A percentile compares a stretch with the other conserved stretches of the same genome.
Evolutionary conservation across 2,888 invertebrate species (phyloP).

Genomic region (Cosmia pyralina): DNA sequence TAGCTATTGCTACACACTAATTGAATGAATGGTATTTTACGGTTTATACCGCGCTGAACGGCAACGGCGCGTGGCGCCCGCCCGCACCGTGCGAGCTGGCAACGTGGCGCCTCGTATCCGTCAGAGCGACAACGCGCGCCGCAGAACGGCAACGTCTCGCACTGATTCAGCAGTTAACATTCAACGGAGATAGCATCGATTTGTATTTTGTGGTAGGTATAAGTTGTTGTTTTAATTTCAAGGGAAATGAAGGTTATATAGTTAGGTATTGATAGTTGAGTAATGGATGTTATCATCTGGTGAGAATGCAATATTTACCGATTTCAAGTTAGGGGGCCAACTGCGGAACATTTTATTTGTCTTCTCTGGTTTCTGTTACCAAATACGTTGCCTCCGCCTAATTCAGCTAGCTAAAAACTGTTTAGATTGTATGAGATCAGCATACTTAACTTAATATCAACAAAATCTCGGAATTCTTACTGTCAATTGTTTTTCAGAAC

Average conservation of each 20-base stretch:
- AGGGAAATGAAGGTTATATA: slow-evolving; percentile 63
- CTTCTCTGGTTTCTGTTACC: not conserved
- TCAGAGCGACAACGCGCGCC: slow-evolving; percentile 79
- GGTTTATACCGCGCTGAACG: slow-evolving; percentile 76
- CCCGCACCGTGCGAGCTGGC: slow-evolving; percentile 83
- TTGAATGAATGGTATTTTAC: slow-evolving; percentile 87
- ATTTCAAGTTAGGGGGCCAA: not conserved
- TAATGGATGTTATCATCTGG: slow-evolving; percentile 42
- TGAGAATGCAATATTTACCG: slow-evolving; percentile 30
- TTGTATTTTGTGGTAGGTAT: slow-evolving; percentile 32
- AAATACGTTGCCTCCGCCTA: not conserved
- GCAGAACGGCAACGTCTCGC: slow-evolving; percentile 83
- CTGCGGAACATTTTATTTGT: not conserved
- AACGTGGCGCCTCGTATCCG: slow-evolving; percentile 84
- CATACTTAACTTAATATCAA: not conserved
- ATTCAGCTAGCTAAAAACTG: not conserved
- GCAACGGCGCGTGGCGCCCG: slow-evolving; percentile 84
- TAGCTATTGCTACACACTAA: slow-evolving; percentile 75
- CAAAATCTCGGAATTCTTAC: not conserved
- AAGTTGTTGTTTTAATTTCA: slow-evolving; percentile 69
- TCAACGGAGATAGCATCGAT: slow-evolving; percentile 71
- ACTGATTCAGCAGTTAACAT: slow-evolving; percentile 87
- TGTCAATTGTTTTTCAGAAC: not conserved
- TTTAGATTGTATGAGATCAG: not conserved
- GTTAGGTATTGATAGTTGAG: slow-evolving; percentile 50